Conservation (phyloP, 2,113 vertebrate genomes). For the Pardalotus punctatus region DNA sequence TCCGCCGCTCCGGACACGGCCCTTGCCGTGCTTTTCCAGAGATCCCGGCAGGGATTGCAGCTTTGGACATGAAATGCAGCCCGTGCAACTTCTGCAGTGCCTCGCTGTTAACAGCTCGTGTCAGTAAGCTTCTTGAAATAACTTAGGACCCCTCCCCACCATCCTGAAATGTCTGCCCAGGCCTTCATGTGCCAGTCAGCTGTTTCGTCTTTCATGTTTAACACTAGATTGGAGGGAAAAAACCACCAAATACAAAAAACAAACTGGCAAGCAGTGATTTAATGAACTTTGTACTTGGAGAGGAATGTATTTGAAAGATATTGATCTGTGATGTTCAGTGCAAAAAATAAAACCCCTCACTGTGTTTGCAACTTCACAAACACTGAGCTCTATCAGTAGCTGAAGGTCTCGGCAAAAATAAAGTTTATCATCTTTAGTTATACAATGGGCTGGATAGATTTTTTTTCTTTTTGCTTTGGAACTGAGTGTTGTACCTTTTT, state of each 20-base stretch:
- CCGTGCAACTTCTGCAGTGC: background rate
- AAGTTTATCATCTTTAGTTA: conserved; percentile 40
- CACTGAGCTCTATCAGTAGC: background rate
- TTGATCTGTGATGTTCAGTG: background rate
- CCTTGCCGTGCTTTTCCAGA: accelerated
- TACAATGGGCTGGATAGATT: background rate
- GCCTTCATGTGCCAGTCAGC: background rate
- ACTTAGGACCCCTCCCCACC: accelerated
- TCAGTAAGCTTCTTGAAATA: background rate
- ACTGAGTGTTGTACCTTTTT: background rate
- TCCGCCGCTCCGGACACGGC: background rate
- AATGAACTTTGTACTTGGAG: conserved; percentile 19
- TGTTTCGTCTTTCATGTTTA: conserved; percentile 14
- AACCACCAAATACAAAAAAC: background rate
- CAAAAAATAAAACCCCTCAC: background rate
- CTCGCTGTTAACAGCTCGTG: background rate
- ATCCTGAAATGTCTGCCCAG: background rate
- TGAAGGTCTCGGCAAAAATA: conserved; percentile 44
- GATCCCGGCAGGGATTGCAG: background rate
- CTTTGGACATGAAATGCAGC: background rate
- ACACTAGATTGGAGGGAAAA: background rate
- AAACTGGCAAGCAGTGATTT: background rate
- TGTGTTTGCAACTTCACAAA: background rate
- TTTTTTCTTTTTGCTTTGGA: background rate
- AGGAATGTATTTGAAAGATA: conserved; percentile 45